Base-by-base conservation (phyloP, 35 echinoderm and acorn worm species). In the Acanthaster planci region DNA sequence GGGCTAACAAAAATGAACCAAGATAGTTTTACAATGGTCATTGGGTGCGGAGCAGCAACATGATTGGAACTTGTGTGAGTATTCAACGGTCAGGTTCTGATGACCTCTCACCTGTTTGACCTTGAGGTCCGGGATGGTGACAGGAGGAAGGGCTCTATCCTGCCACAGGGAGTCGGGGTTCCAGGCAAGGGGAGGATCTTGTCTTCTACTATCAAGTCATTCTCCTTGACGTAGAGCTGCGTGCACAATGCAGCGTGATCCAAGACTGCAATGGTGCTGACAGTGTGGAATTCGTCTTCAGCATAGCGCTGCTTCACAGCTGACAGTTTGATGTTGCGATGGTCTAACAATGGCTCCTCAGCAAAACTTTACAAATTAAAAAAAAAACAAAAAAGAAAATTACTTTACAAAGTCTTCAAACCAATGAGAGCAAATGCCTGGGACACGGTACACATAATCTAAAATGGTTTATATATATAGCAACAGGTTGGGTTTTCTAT, bases 231-330 rank as follows among this genome's bases (percentile, higher is more conserved):
- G 27, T 80, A 89, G 17, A 89, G 67, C 79, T 83, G 75, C 5
- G 80, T 77, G n/a, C 87, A 60, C 55, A 95, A 79, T 1, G 77
- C 68, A 7, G 26, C 67, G 57, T 87, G 38, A 23, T 83, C 80
- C 51, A 87, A 91, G 19, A 90, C 35, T 56, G 79, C 60, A 26
- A 87, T 37, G 27, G 81, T 91, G 47, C 89, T 82, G 34, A 90
- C 93, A 10, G 56, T 17, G 12, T 67, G 67, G 17, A 57, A 52
- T 34, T 87, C 40, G 37, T 81, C 80, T 35, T 95, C 93, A 0
- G 85, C 39, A 77, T 94, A 99, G 15, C 96, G 80, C 64, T 99
- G 85, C 68, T 89, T 94, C 1, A 99, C 92, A 5, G 96, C 96
- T 35, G 88, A 77, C 59, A 99, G 82, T 22, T 60, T 90, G 14